Percentiles rank a stretch among this genome's conserved stretches.
Evolutionary conservation across 2,888 invertebrate species (phyloP).

Genomic region (Sericinus montela): DNA sequence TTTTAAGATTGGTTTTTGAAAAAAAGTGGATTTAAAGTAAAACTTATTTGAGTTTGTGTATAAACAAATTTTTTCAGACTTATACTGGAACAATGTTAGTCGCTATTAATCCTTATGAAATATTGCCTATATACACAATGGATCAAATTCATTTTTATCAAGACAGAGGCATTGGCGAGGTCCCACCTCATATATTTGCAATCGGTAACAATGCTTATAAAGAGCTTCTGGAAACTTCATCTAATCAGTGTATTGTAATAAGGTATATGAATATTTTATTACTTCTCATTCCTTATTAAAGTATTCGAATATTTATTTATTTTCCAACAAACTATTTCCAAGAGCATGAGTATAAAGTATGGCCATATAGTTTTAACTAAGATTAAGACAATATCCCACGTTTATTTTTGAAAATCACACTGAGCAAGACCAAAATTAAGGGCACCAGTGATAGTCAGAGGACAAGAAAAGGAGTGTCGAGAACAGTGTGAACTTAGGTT

Average conservation of each 20-base stretch:
- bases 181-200: slow-evolving; percentile 97
- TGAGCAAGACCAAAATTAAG: too few relatives aligned
- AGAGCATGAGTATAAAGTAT: too few relatives aligned
- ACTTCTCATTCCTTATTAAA: neutral
- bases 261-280: slow-evolving; percentile 83
- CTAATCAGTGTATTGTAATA: slow-evolving; percentile 96
- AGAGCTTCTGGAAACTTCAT: slow-evolving; percentile 85
- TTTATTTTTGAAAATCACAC: too few relatives aligned
- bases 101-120: slow-evolving; percentile 96
- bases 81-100: slow-evolving; percentile 97
- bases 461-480: too few relatives aligned
- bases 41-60: neutral
- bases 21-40: too few relatives aligned
- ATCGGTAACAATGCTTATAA: slow-evolving; percentile 95
- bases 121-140: slow-evolving; percentile 95
- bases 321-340: neutral
- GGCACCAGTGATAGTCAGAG: too few relatives aligned
- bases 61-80: slow-evolving; percentile 80
- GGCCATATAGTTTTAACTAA: too few relatives aligned
- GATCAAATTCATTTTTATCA: slow-evolving; percentile 92
- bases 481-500: too few relatives aligned
- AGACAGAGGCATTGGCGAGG: slow-evolving; percentile 89
- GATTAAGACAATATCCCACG: too few relatives aligned
- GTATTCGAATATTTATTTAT: neutral
- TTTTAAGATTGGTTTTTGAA: too few relatives aligned